Percentiles rank a stretch among this genome's conserved stretches.
phyloP scores from a whole-genome alignment of 2,797 vertebrate species.

The Ctenosaura bakeri region DNA sequence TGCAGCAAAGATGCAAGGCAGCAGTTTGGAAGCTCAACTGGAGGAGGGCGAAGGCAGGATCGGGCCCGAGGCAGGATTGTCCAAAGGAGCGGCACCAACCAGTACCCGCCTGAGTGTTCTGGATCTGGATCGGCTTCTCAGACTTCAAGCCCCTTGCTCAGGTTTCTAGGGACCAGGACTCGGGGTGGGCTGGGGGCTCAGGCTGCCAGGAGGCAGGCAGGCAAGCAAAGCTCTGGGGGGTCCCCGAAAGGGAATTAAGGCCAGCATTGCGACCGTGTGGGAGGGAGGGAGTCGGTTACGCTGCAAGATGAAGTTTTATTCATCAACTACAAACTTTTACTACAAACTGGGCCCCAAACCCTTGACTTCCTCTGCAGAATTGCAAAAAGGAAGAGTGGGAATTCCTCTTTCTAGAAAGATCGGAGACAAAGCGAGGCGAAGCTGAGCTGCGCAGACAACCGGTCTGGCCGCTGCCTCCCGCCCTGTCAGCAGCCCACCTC shows the following conservation, averaged over 20 bases:
- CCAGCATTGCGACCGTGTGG: no score
- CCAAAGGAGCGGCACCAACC: not conserved
- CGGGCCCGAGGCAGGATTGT: no score
- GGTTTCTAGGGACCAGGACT: not conserved
- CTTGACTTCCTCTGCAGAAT: no score
- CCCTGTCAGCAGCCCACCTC: not conserved
- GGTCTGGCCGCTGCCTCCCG: not conserved
- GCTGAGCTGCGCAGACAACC: not conserved
- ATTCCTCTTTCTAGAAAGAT: not conserved
- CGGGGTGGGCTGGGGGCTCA: no score
- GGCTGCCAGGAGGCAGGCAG: not conserved
- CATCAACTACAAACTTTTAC: not conserved
- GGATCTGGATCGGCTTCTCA: not conserved
- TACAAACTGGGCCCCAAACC: not conserved
- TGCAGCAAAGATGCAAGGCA: not conserved
- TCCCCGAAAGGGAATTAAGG: no score
- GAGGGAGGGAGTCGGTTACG: no score
- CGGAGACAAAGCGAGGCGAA: rapidly evolving
- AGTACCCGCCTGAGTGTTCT: not conserved
- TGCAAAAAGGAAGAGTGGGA: no score
- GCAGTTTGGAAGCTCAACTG: no score
- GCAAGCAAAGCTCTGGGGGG: not conserved
- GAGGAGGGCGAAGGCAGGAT: rapidly evolving
- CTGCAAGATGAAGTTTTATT: not conserved
- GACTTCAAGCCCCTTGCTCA: not conserved